Base-by-base conservation (phyloP, 2,113 vertebrate species). In the Anas platyrhynchos region DNA sequence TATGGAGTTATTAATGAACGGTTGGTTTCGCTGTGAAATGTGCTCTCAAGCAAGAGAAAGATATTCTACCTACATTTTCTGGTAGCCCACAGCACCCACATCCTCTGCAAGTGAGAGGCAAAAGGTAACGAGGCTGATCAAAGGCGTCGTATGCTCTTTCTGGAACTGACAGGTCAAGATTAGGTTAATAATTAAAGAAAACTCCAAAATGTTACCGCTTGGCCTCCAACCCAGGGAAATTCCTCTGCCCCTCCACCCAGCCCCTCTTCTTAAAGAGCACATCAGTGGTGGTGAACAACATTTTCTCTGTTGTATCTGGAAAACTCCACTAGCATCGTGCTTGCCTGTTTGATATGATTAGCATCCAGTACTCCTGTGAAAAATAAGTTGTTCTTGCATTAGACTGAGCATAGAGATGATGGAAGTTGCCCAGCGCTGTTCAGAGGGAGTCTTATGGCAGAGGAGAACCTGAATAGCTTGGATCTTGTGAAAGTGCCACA, bases 31-130 rank as follows among this genome's bases (percentile, higher is more conserved):
- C 38, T 68, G 72, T 76, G 65, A 91, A 84, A 78, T 52, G 13
- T 59, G 52, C 77, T 88, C 80, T 94, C 79, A 91, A 94, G 67
- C 82, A 93, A 91, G 84, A 79, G 55, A 55, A 94, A 85, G 41
- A 3, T 44, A 32, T 77, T 81, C 68, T 90, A 86, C 56, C 72
- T 88, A 23, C 34, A 71, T 86, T 86, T 93, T 86, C 94, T 96
- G 94, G 93, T 93, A 95, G 94, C 91, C 92, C 93, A 89, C 90
- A 94, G 69, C 68, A 94, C 85, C 95, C 94, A 95, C 93, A 96
- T 95, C 95, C 96, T 96, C 88, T 96, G 75, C 65, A 90, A 80
- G 68, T 94, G 78, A 94, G 84, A 91, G 5, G 85, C 72, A 74
- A n/a, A n/a, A 81, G 63, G 88, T 74, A 71, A 61, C 0, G 7